Evolutionary conservation across 2,113 vertebrate genomes (phyloP).

Genomic region (Osmerus eperlanus): DNA sequence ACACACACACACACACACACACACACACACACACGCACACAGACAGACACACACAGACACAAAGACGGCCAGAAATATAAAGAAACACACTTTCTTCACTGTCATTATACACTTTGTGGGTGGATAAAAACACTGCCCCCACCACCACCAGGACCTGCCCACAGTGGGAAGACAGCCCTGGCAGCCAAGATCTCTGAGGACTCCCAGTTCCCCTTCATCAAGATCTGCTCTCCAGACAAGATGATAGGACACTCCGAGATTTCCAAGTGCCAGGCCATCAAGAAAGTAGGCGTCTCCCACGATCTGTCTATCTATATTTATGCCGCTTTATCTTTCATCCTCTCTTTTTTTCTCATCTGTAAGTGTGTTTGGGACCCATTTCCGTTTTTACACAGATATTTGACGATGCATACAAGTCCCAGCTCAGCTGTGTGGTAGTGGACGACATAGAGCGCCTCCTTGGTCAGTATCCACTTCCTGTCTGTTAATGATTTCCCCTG

Average conservation of each 20-base stretch:
- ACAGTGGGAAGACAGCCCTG: slow-evolving; percentile 87
- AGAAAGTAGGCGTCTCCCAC: slow-evolving; percentile 74
- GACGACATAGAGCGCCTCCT: slow-evolving; percentile 88
- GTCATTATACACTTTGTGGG: not conserved
- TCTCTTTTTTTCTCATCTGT: not conserved
- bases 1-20: slow-evolving; percentile 5
- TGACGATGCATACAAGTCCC: slow-evolving; percentile 90
- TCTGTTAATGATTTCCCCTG: not conserved
- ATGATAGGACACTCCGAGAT: slow-evolving; percentile 91
- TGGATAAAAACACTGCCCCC: not conserved
- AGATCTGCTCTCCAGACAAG: slow-evolving; percentile 91
- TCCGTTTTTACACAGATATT: slow-evolving; percentile 73
- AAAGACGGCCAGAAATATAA: not conserved
- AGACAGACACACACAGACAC: not conserved
- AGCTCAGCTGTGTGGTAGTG: slow-evolving; percentile 88
- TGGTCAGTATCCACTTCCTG: slow-evolving; percentile 65
- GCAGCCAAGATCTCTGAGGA: slow-evolving; percentile 87
- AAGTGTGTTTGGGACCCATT: not conserved
- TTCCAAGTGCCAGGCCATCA: slow-evolving; percentile 90
- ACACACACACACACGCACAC: slow-evolving; percentile 1
- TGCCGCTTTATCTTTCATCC: not conserved
- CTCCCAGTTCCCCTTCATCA: slow-evolving; percentile 90
- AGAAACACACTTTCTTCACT: not conserved
- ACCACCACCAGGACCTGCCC: slow-evolving; percentile 76
- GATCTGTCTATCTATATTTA: not conserved